Percentiles rank a stretch among this genome's conserved stretches.
These are phyloP conservation scores for Chamaea fasciata DNA, from an alignment of 2,113 vertebrate genomes.

Conservation along the genomic window DNA sequence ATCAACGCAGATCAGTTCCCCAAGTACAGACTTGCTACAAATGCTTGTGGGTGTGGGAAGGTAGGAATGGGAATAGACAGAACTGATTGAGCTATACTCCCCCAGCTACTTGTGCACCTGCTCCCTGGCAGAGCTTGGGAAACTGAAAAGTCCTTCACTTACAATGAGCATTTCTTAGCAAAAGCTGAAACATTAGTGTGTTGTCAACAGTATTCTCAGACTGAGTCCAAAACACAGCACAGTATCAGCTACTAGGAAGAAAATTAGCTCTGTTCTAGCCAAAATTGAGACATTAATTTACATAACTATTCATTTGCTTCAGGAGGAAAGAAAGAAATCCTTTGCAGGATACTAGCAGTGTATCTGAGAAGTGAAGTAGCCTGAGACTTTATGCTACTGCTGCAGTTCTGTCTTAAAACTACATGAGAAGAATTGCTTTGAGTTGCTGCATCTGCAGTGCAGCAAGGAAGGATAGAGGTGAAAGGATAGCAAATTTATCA, in stretches of 20 bases:
- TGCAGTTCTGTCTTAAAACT: slow-evolving; percentile 43
- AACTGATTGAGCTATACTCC: not conserved
- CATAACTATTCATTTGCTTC: not conserved
- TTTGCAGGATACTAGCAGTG: not conserved
- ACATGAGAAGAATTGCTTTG: slow-evolving; percentile 27
- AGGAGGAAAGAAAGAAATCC: not conserved
- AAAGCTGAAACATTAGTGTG: not conserved
- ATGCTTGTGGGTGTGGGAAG: not conserved
- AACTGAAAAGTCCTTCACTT: not conserved
- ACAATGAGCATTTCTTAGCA: not conserved
- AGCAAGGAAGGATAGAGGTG: slow-evolving; percentile 24
- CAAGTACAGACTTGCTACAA: not conserved
- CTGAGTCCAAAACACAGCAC: not conserved
- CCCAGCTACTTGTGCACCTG: not conserved
- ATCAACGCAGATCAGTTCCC: not conserved
- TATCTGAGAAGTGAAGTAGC: not conserved
- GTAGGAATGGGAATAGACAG: not conserved
- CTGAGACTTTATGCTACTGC: not conserved
- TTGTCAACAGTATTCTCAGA: not conserved
- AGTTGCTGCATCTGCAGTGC: slow-evolving; percentile 49
- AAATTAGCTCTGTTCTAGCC: not conserved
- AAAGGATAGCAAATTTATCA: not conserved
- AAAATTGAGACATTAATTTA: not conserved
- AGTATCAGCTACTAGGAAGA: not conserved
- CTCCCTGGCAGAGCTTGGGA: not conserved